phyloP scores from a whole-genome alignment of 2,888 invertebrate species.

The Darwinula stevensoni region DNA sequence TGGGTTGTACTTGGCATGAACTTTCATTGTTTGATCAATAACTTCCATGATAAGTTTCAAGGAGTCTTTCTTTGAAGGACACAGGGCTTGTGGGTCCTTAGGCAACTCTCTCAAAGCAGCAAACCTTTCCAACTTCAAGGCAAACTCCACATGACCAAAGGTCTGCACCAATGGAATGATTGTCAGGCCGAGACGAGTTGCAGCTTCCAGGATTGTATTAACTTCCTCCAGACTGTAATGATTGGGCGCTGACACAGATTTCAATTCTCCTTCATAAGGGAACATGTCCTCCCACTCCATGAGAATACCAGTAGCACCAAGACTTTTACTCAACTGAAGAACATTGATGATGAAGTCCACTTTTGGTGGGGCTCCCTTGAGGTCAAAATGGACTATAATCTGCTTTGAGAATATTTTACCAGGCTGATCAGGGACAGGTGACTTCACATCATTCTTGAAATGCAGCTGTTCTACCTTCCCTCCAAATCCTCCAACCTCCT shows the following conservation, averaged over 20 bases:
- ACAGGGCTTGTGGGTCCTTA: conserved; percentile 14
- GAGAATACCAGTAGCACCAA: conserved; percentile 44
- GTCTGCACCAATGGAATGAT: conserved; percentile 25
- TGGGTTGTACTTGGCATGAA: conserved; percentile 17
- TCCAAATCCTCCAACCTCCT: too few relatives aligned
- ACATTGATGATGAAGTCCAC: conserved; percentile 27
- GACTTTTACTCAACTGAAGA: conserved; percentile 26
- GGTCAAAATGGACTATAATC: conserved; percentile 46
- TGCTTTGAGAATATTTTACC: too few relatives aligned
- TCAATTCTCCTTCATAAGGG: conserved; percentile 21
- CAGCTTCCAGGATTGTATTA: conserved; percentile 10
- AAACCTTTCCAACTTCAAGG: conserved; percentile 25
- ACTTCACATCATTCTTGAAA: too few relatives aligned
- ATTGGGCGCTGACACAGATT: conserved; percentile 17
- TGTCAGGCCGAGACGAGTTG: conserved; percentile 17
- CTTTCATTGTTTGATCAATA: conserved; percentile 15
- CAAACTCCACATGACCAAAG: conserved; percentile 29
- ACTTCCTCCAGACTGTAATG: conserved; percentile 15
- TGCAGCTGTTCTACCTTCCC: too few relatives aligned
- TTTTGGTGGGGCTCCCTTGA: conserved; percentile 53
- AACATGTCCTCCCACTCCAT: conserved; percentile 38
- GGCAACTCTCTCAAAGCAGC: conserved; percentile 14
- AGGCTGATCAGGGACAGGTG: too few relatives aligned
- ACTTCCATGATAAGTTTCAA: conserved; percentile 12
- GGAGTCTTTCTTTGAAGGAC: conserved; percentile 15